Percentiles rank a stretch among this genome's conserved stretches.
These are phyloP conservation scores for Monochamus alternatus DNA, from an alignment of 2,888 invertebrate genomes.

Conservation along the genomic window DNA sequence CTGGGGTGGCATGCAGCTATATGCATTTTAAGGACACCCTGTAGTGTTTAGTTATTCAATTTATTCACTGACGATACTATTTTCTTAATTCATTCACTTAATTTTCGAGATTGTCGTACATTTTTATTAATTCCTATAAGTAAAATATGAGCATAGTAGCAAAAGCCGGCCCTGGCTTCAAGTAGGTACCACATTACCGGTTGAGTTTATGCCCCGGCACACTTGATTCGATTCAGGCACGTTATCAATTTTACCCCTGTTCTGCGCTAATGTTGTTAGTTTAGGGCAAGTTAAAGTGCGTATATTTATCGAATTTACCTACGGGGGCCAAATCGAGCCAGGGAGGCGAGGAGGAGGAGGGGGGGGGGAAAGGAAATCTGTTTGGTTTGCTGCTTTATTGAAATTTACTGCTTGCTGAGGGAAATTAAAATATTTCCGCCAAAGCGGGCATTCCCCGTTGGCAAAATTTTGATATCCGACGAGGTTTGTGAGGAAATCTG, in stretches of 20 bases:
- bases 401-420: slow-evolving; percentile 24
- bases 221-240: slow-evolving; percentile 30
- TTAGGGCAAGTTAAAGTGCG: slow-evolving; percentile 32
- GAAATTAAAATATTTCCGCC: slow-evolving; percentile 19
- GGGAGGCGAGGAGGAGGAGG: neutral
- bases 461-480: neutral
- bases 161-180: neutral
- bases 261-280: slow-evolving; percentile 36
- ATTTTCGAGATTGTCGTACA: no score
- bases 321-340: slow-evolving; percentile 15
- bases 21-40: no score
- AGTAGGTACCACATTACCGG: slow-evolving; percentile 1
- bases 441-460: neutral
- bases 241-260: slow-evolving; percentile 35
- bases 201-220: slow-evolving; percentile 20
- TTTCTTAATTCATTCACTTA: no score
- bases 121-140: no score
- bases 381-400: slow-evolving; percentile 33
- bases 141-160: no score
- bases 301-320: slow-evolving; percentile 38
- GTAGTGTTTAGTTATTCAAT: no score
- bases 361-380: slow-evolving; percentile 20
- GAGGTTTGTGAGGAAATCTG: no score
- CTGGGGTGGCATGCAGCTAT: no score
- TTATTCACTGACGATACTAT: no score